These are phyloP conservation scores for Sisor rabdophorus DNA, from an alignment of 2,113 vertebrate species.

Conservation along the genomic window DNA sequence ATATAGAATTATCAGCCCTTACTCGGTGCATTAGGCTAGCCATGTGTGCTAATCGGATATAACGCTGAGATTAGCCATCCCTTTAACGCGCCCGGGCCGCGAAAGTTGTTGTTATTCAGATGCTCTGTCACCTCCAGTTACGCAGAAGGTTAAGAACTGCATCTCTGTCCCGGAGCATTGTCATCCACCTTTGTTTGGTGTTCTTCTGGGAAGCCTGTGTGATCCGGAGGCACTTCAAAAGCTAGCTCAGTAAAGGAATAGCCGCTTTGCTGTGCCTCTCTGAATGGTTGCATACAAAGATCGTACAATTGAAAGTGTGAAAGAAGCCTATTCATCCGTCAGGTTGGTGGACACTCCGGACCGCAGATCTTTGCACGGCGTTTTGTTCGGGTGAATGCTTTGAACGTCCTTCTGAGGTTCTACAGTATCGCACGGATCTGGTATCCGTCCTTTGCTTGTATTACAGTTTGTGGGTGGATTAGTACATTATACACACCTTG, in stretches of 20 bases:
- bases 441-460: neutral
- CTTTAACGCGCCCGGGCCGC: slow-evolving; percentile 45
- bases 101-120: slow-evolving; percentile 46
- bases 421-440: too few species aligned
- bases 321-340: slow-evolving; percentile 16
- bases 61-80: slow-evolving; percentile 53
- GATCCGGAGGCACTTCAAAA: slow-evolving; percentile 25
- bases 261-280: slow-evolving; percentile 9
- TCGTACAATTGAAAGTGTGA: slow-evolving; percentile 16
- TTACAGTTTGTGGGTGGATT: neutral
- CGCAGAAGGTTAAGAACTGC: slow-evolving; percentile 42
- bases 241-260: slow-evolving; percentile 3
- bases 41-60: slow-evolving; percentile 57
- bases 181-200: slow-evolving; percentile 21
- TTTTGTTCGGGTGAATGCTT: neutral
- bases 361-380: too few species aligned
- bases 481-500: neutral
- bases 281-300: slow-evolving; percentile 33
- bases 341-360: neutral
- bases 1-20: slow-evolving; percentile 45
- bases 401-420: neutral
- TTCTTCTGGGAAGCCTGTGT: slow-evolving; percentile 11
- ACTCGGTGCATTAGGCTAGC: slow-evolving; percentile 52
- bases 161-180: slow-evolving; percentile 34
- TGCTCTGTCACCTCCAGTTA: slow-evolving; percentile 57